A percentile compares a stretch with the other conserved stretches of the same genome.
Conservation (phyloP, 2,797 vertebrate species). For the Telmatherina bonti region DNA sequence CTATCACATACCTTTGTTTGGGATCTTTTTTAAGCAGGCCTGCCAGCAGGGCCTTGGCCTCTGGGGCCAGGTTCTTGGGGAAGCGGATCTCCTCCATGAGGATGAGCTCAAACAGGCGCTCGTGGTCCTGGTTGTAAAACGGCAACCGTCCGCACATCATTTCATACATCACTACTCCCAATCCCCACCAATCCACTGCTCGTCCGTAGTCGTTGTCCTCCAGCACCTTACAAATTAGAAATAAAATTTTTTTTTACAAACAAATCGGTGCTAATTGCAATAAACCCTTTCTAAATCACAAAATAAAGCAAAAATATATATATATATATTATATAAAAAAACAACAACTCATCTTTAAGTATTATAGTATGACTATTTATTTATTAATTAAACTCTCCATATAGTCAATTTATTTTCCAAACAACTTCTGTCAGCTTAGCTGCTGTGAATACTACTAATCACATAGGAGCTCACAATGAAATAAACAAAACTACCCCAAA, state of each 20-base stretch:
- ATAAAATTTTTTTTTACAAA: background rate
- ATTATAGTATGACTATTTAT: no score
- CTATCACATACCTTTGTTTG: constrained; percentile 85
- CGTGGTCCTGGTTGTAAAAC: constrained; percentile 98
- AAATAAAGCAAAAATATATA: no score
- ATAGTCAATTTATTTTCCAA: no score
- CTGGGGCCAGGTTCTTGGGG: constrained; percentile 90
- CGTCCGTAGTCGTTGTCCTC: constrained; percentile 96
- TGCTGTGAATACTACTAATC: background rate
- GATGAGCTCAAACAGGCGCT: constrained; percentile 96
- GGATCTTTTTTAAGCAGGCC: constrained; percentile 95
- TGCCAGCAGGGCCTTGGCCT: constrained; percentile 90
- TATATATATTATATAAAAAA: no score
- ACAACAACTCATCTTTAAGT: no score
- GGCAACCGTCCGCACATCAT: constrained; percentile 97
- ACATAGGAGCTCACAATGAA: background rate
- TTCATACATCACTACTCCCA: constrained; percentile 98
- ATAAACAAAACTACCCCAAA: background rate
- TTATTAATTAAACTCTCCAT: no score
- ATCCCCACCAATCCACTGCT: constrained; percentile 97
- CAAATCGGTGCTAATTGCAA: background rate
- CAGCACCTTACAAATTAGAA: constrained; percentile 83
- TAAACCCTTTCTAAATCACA: background rate
- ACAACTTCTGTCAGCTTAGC: no score
- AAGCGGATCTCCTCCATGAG: constrained; percentile 97